Evolutionary conservation across 2,797 vertebrate species (phyloP).

Genomic region (Dendrocincla tyrannina): DNA sequence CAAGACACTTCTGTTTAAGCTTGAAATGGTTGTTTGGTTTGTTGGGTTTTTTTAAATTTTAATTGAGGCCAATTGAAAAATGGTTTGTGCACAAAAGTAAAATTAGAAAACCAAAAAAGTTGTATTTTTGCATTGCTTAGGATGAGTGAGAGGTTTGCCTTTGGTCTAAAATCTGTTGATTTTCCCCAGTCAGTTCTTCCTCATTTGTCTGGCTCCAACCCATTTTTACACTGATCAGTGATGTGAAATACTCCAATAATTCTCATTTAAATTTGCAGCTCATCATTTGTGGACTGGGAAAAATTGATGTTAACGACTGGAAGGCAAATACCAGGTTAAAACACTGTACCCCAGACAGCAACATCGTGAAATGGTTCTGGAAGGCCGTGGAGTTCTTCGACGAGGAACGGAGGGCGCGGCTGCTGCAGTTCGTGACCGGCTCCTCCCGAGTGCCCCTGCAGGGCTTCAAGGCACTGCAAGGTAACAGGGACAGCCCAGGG

Average conservation of each 20-base stretch:
- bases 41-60: not conserved
- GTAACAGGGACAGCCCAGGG: conserved; percentile 58
- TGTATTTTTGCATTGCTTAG: not conserved
- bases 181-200: not conserved
- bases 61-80: not conserved
- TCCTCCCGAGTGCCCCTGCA: conserved; percentile 96
- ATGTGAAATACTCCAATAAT: not conserved
- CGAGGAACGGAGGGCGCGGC: conserved; percentile 90
- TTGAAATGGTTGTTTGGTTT: not conserved
- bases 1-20: not conserved
- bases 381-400: conserved; percentile 96
- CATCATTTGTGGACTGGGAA: conserved; percentile 95
- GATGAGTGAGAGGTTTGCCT: not conserved
- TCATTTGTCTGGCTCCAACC: not conserved
- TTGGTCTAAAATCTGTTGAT: not conserved
- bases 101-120: not conserved
- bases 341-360: conserved; percentile 95
- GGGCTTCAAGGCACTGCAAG: conserved; percentile 98
- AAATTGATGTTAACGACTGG: conserved; percentile 97
- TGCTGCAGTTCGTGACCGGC: conserved; percentile 97
- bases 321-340: conserved; percentile 96
- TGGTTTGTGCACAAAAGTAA: not conserved
- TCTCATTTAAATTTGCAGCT: conserved; percentile 76
- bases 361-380: conserved; percentile 98
- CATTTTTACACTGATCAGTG: not conserved